A percentile compares a stretch with the other conserved stretches of the same genome.
Conservation (phyloP, 2,888 invertebrate species). For the Cosmia pyralina region DNA sequence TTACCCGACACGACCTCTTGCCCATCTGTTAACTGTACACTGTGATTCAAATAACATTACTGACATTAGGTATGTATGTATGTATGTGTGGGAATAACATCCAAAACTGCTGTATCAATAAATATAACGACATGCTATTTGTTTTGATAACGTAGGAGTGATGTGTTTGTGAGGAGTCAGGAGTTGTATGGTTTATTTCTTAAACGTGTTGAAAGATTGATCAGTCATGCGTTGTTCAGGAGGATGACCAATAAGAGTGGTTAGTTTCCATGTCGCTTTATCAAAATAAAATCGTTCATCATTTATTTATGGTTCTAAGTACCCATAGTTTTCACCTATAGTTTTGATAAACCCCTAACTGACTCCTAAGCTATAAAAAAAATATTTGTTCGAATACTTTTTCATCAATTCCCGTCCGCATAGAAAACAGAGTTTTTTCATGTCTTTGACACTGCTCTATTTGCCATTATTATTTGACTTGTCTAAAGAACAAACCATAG, state of each 20-base stretch:
- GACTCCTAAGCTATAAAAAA: too few relatives aligned
- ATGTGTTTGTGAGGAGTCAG: conserved; percentile 19
- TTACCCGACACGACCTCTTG: conserved; percentile 17
- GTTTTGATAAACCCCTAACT: too few relatives aligned
- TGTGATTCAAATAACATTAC: conserved; percentile 19
- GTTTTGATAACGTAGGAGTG: conserved; percentile 21
- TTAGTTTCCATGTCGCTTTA: background rate
- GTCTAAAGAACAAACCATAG: too few relatives aligned
- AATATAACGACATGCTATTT: conserved; percentile 37
- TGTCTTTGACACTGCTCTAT: too few relatives aligned
- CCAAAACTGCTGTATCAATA: conserved; percentile 37
- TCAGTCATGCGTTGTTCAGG: background rate
- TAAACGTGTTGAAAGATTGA: background rate
- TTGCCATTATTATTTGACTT: too few relatives aligned
- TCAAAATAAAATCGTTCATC: too few relatives aligned
- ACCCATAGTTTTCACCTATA: too few relatives aligned
- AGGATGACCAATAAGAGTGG: background rate
- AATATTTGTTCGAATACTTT: too few relatives aligned
- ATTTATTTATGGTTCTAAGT: too few relatives aligned
- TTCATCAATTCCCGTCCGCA: too few relatives aligned
- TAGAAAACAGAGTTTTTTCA: too few relatives aligned
- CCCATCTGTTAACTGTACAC: conserved; percentile 4
- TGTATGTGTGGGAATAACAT: conserved; percentile 34
- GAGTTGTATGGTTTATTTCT: conserved; percentile 10
- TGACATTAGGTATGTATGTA: background rate